phyloP scores from a whole-genome alignment of 2,113 vertebrate species.

The Otis tarda region DNA sequence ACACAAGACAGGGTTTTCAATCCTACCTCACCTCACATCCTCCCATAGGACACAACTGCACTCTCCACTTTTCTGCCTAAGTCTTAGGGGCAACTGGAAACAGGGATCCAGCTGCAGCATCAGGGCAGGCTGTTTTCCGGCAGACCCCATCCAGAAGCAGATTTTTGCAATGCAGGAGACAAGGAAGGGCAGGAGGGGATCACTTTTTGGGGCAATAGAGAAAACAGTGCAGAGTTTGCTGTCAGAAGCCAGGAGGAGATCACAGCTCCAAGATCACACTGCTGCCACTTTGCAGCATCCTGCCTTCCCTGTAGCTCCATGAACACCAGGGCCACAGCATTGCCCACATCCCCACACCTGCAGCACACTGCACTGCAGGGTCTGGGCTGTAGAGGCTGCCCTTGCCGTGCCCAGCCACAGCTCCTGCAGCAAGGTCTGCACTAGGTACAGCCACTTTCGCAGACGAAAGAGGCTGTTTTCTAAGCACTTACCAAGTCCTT shows the following conservation, averaged over 20 bases:
- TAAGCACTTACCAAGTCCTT: not conserved
- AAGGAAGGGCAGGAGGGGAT: not conserved
- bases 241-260: not conserved
- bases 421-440: not conserved
- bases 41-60: not conserved
- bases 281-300: not conserved
- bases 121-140: not conserved
- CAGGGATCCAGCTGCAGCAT: not conserved
- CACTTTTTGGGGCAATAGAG: not conserved
- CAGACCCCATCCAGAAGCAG: not conserved
- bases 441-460: not conserved
- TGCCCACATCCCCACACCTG: not conserved
- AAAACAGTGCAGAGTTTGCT: not conserved
- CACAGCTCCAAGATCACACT: not conserved
- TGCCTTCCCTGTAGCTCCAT: not conserved
- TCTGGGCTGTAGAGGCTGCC: constrained; percentile 57
- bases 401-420: constrained; percentile 2
- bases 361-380: constrained; percentile 6
- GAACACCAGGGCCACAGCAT: fast-evolving
- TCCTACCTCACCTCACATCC: not conserved
- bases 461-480: not conserved
- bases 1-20: not conserved
- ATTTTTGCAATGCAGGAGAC: not conserved
- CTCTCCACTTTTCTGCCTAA: not conserved
- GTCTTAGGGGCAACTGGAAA: not conserved